Conservation (phyloP, 1,140 invertebrate species). For the Dendroctonus valens region DNA sequence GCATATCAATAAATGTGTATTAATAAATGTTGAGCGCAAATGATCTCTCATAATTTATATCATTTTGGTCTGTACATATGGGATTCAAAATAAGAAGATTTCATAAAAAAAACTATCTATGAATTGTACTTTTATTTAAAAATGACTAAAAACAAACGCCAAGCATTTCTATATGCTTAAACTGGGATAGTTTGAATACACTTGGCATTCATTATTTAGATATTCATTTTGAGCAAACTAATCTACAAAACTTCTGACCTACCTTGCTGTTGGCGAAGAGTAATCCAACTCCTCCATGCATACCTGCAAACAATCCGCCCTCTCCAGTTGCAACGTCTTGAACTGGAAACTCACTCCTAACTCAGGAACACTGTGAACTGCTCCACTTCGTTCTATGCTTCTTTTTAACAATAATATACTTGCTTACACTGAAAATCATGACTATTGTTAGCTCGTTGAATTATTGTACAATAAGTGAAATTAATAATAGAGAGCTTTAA, state of each 20-base stretch:
- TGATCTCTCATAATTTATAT: too few species aligned
- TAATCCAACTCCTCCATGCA: slow-evolving; percentile 97
- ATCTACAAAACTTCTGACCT: slow-evolving; percentile 45
- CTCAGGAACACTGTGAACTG: slow-evolving; percentile 77
- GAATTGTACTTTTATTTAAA: too few species aligned
- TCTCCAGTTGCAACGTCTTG: slow-evolving; percentile 95
- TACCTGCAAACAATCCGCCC: slow-evolving; percentile 95
- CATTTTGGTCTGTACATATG: too few species aligned
- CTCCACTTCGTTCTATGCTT: slow-evolving; percentile 94
- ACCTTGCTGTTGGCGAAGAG: slow-evolving; percentile 99
- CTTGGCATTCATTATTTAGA: too few species aligned
- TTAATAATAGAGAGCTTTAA: background rate
- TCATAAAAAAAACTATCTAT: too few species aligned
- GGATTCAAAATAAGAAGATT: too few species aligned
- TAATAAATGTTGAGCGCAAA: too few species aligned
- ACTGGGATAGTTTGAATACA: too few species aligned
- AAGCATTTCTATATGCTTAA: too few species aligned
- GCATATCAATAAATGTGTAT: too few species aligned
- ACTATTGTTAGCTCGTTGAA: background rate
- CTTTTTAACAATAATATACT: slow-evolving; percentile 97
- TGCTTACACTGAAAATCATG: slow-evolving; percentile 80
- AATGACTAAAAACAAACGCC: too few species aligned
- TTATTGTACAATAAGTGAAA: background rate
- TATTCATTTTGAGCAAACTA: too few species aligned
- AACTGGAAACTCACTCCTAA: slow-evolving; percentile 97